Evolutionary conservation across 2,113 vertebrate genomes (phyloP).

Genomic region (Cryptomyrus ogoouensis): DNA sequence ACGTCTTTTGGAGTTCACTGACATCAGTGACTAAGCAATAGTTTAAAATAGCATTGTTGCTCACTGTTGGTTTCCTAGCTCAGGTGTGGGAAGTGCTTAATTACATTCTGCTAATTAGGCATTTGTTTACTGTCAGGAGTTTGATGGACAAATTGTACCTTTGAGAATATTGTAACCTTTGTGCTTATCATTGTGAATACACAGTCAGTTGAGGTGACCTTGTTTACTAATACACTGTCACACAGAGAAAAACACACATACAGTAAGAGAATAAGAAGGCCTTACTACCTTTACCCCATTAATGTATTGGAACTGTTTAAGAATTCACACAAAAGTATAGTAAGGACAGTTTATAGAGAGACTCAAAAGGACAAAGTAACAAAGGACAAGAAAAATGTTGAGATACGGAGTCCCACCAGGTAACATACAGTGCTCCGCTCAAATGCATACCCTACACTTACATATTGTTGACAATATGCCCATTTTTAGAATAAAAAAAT

Average conservation of each 20-base stretch:
- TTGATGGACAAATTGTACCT: background rate
- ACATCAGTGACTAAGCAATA: background rate
- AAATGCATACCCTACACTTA: background rate
- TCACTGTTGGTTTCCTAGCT: background rate
- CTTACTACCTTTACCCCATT: background rate
- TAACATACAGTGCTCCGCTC: background rate
- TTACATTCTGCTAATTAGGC: constrained; percentile 7
- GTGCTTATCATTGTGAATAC: background rate
- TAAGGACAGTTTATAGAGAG: background rate
- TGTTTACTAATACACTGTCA: background rate
- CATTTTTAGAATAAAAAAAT: background rate
- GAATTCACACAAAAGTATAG: background rate
- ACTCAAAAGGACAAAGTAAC: background rate
- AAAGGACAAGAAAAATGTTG: background rate
- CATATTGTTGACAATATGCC: background rate
- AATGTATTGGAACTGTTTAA: background rate
- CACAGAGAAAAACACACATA: background rate
- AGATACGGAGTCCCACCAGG: background rate
- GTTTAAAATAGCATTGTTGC: background rate
- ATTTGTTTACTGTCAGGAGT: constrained; percentile 2
- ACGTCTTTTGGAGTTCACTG: background rate
- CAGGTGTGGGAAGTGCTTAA: background rate
- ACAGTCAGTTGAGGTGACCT: background rate
- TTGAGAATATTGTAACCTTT: background rate
- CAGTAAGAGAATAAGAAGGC: background rate